Conservation (phyloP, 2,888 invertebrate species). For the Harmothoe impar region DNA sequence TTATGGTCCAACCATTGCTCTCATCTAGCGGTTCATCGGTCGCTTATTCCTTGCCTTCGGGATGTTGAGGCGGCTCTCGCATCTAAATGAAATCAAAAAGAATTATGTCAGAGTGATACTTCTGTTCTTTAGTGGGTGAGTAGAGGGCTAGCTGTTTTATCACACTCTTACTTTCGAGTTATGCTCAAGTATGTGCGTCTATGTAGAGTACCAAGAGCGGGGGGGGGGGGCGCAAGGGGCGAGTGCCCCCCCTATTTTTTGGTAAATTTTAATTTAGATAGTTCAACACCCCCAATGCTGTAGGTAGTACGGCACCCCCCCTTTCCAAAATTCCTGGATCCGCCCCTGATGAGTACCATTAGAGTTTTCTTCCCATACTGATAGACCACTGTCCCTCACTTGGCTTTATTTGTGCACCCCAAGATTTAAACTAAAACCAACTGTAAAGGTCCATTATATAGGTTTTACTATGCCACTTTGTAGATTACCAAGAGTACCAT, state of each 20-base stretch:
- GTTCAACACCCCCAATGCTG: too few species aligned
- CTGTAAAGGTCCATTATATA: not conserved
- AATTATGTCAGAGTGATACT: not conserved
- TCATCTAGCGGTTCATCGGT: not conserved
- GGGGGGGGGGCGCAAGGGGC: not conserved
- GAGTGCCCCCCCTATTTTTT: too few species aligned
- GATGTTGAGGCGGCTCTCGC: not conserved
- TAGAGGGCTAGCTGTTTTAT: not conserved
- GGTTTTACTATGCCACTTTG: not conserved
- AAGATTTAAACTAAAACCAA: not conserved
- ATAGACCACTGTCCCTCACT: too few species aligned
- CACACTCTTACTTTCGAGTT: too few species aligned
- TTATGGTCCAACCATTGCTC: too few species aligned
- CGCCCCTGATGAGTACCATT: too few species aligned
- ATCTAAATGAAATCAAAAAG: not conserved
- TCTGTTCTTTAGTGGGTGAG: not conserved
- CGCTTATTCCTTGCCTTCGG: conserved; percentile 37
- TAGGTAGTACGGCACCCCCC: too few species aligned
- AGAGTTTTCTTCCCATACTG: not conserved
- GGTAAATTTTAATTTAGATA: too few species aligned
- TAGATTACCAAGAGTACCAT: not conserved
- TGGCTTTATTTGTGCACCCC: too few species aligned
- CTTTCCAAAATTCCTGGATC: too few species aligned
- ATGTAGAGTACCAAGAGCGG: not conserved
- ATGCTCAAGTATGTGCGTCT: not conserved